Base-by-base conservation (phyloP, 2,888 invertebrate species). In the Ectropis crepuscularia region DNA sequence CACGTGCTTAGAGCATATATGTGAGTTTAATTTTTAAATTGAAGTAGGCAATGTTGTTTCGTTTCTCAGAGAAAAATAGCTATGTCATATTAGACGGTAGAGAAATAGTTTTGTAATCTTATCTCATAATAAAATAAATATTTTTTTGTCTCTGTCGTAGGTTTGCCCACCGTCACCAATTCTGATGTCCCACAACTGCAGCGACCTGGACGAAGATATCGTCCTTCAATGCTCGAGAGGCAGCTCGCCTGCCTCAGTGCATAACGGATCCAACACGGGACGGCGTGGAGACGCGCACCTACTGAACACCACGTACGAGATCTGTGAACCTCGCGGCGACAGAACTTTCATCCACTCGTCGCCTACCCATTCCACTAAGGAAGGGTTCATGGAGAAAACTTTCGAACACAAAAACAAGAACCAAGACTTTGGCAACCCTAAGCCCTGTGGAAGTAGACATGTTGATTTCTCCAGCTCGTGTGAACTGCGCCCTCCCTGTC, bases 281-380 rank as follows among this genome's bases (percentile, higher is more conserved):
- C 41, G 39, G 39, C 39, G 51, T 28, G 12, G 9, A 8, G 50
- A 38, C 10, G 11, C 12, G 38, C 8, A 38, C 5, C 47, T n/a
- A 55, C 55, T 47, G 7, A 55, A 28, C 41, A 55, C 5, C n/a
- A 55, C 55, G 6, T 55, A n/a, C 16, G 47, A 47, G 5, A 28
- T 28, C 28, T 28, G 12, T 9, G 12, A 50, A 28, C 11, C 41
- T 0, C 9, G 16, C 16, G 10, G 51, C 39, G n/a, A 16, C 4
- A 10, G 41, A 28, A 28, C 16, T 28, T 28, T 28, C 16, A 4
- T 28, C 16, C 16, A 28, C 16, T 28, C 16, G 16, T 28, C 16
- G 16, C 16, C 16, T 28, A 28, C 16, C n/a, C 41, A 51, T 16
- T n/a, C 41, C 8, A 41, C 41, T 6, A 51, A 51, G 9, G 51